phyloP scores from a whole-genome alignment of 2,888 invertebrate genomes.

The Anthrax anthrax region DNA sequence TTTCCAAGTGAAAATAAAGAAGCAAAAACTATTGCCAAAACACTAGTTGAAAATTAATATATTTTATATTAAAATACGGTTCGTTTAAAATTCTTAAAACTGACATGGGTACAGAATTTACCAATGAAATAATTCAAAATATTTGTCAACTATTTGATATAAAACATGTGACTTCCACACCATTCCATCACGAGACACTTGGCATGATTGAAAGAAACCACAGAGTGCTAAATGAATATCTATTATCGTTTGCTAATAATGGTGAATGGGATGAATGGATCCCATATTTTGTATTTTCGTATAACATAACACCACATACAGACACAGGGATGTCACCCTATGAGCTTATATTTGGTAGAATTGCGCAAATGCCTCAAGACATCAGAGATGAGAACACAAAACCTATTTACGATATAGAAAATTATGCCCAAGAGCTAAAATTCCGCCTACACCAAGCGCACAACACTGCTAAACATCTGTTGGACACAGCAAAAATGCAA shows the following conservation, averaged over 20 bases:
- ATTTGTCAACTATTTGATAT: constrained; percentile 6
- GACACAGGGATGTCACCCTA: background rate
- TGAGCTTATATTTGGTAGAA: background rate
- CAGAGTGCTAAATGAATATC: constrained; percentile 12
- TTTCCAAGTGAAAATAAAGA: constrained; percentile 15
- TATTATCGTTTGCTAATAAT: constrained; percentile 9
- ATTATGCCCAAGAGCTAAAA: background rate
- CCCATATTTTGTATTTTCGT: constrained; percentile 7
- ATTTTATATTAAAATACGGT: constrained; percentile 14
- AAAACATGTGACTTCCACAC: constrained; percentile 9
- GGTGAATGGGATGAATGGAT: constrained; percentile 12
- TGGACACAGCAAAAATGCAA: background rate
- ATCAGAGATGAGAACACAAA: background rate
- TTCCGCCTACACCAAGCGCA: background rate
- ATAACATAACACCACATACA: constrained; percentile 8
- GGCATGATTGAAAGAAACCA: constrained; percentile 14
- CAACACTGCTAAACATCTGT: background rate
- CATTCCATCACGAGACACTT: constrained; percentile 12
- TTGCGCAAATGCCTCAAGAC: background rate
- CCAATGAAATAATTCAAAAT: constrained; percentile 5
- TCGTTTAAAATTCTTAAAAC: constrained; percentile 10
- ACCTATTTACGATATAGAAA: background rate
- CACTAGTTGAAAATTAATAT: constrained; percentile 14
- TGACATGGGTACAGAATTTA: too few species aligned
- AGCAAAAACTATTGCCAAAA: constrained; percentile 14